Percentiles rank a stretch among this genome's conserved stretches.
Evolutionary conservation across 2,888 invertebrate genomes (phyloP).

Genomic region (Nymphalis polychloros): DNA sequence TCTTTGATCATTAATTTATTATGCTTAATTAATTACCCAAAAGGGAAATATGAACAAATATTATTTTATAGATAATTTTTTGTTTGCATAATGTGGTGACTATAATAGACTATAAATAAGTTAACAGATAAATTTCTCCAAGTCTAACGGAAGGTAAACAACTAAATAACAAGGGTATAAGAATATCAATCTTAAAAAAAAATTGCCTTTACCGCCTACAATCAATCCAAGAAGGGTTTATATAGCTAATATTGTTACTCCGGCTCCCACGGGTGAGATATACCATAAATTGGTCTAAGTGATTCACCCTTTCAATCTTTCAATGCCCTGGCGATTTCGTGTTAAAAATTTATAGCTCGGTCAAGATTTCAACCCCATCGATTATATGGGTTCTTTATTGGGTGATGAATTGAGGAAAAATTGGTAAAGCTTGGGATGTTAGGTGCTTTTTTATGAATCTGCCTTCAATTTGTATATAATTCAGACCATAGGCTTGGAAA

Average conservation of each 20-base stretch:
- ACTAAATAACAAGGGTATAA: slow-evolving; percentile 16
- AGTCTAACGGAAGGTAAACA: neutral
- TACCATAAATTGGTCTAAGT: slow-evolving; percentile 78
- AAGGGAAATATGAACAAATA: too few species aligned
- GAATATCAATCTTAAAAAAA: slow-evolving; percentile 37
- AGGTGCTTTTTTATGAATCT: neutral
- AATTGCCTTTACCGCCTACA: slow-evolving; percentile 40
- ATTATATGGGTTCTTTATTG: slow-evolving; percentile 6
- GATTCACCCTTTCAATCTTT: slow-evolving; percentile 81
- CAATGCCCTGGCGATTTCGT: slow-evolving; percentile 62
- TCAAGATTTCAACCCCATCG: slow-evolving; percentile 23
- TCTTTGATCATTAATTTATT: too few species aligned
- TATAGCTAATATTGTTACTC: slow-evolving; percentile 76
- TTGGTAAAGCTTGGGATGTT: neutral
- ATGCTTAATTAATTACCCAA: too few species aligned
- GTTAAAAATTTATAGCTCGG: slow-evolving; percentile 29
- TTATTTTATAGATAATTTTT: too few species aligned
- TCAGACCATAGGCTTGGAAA: too few species aligned
- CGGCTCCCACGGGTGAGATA: slow-evolving; percentile 75
- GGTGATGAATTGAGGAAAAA: slow-evolving; percentile 1
- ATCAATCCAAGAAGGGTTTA: slow-evolving; percentile 50
- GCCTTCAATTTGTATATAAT: neutral
- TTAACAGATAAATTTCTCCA: slow-evolving; percentile 1
- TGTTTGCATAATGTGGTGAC: too few species aligned
- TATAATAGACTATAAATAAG: neutral